These are phyloP conservation scores for Aphidius colemani DNA, from an alignment of 2,888 invertebrate genomes.

Conservation along the genomic window DNA sequence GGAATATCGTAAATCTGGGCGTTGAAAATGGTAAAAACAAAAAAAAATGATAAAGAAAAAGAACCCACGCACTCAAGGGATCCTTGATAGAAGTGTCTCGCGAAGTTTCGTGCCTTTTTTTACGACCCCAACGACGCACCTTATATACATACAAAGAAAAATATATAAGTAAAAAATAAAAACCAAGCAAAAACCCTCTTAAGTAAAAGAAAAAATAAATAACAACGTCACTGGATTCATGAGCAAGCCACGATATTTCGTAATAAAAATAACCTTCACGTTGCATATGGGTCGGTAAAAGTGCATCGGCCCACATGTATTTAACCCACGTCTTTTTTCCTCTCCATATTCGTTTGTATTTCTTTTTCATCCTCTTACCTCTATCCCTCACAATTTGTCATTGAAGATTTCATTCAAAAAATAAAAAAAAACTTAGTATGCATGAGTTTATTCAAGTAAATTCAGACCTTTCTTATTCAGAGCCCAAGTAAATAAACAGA, in stretches of 20 bases:
- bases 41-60: not conserved
- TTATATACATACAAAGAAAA: slow-evolving; percentile 16
- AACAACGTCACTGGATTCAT: slow-evolving; percentile 21
- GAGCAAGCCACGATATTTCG: slow-evolving; percentile 30
- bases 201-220: not conserved
- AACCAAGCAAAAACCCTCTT: slow-evolving; percentile 15
- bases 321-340: slow-evolving; percentile 30
- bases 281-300: slow-evolving; percentile 46
- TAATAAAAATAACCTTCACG: slow-evolving; percentile 47
- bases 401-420: slow-evolving; percentile 13
- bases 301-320: slow-evolving; percentile 42
- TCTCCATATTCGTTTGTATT: slow-evolving; percentile 13
- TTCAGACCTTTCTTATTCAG: too few species aligned
- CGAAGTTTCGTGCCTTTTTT: slow-evolving; percentile 22
- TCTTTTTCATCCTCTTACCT: not conserved
- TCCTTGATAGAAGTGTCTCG: slow-evolving; percentile 11
- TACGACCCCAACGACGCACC: slow-evolving; percentile 16
- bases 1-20: slow-evolving; percentile 20
- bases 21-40: slow-evolving; percentile 6
- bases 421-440: slow-evolving; percentile 19
- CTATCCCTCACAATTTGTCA: not conserved
- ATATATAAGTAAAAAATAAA: slow-evolving; percentile 7
- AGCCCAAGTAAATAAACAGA: too few species aligned
- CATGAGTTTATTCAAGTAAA: not conserved
- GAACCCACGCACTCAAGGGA: slow-evolving; percentile 13